Base-by-base conservation (phyloP, 2,113 vertebrate genomes). In the Tragelaphus strepsiceros region DNA sequence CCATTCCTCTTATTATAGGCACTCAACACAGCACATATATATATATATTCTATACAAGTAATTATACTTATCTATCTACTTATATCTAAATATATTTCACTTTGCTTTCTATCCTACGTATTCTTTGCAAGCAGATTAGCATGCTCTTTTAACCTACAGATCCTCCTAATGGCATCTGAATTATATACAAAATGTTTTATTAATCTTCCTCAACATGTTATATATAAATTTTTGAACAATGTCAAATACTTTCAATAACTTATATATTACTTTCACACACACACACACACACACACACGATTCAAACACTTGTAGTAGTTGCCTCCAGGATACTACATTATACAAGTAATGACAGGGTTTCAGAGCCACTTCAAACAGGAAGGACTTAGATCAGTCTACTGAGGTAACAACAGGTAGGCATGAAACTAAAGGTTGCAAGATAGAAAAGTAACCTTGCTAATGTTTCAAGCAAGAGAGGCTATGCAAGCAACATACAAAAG, bases 151-250 rank as follows among this genome's bases (percentile, higher is more conserved):
- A 61, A 88, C 39, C 26, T 86, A 43, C 0, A 92, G 53, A 85
- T 86, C 39, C 11, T 82, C 46, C 21, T 91, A 59, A 62, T 17
- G 39, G 56, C 56, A 87, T 15, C 19, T n/a, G 15, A 95, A 89
- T 86, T 95, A 62, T 6, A 96, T 6, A 80, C 0, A n/a, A 88
- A 71, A 90, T 74, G 2, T 77, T 89, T 81, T 89, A 26, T 67
- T 78, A 92, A 43, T 62, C 32, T 97, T 39, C 32, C 53, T 97
- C 91, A 96, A 94, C 35, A 95, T 77, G 2, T 59, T 83, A 90
- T 1, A 96, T 81, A 93, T 64, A 91, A 56, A n/a, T 54, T 58
- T 94, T 67, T 71, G 28, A 91, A 91, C 58, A 95, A 62, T 64
- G 30, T 49, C 39, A 96, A 54, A 58, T 74, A 93, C 9, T 59